Percentiles rank a stretch among this genome's conserved stretches.
These are phyloP conservation scores for Drosophila malerkotliana DNA, from an alignment of 1,140 invertebrate species.

Conservation along the genomic window DNA sequence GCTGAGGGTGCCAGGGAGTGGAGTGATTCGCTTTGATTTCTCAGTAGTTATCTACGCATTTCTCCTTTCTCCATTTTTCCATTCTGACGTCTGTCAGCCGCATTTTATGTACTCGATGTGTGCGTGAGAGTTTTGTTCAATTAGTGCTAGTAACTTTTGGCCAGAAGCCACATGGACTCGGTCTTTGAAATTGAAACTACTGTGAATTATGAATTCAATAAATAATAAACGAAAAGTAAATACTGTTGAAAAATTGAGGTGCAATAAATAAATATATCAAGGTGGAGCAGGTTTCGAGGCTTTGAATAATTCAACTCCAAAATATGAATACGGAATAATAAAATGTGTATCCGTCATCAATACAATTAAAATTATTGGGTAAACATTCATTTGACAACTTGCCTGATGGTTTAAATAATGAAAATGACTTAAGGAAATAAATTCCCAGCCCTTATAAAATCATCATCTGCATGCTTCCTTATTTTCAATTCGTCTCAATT, in stretches of 20 bases:
- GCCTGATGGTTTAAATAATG: neutral
- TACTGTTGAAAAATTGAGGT: conserved; percentile 26
- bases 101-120: conserved; percentile 55
- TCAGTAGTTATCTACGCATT: conserved; percentile 75
- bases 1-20: conserved; percentile 1
- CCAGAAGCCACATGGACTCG: conserved; percentile 69
- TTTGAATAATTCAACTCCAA: conserved; percentile 17
- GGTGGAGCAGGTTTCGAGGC: neutral
- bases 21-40: conserved; percentile 53
- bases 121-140: conserved; percentile 71
- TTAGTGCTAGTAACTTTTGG: conserved; percentile 62
- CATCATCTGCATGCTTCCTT: conserved; percentile 15
- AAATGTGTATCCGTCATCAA: neutral
- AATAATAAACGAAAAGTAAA: conserved; percentile 25
- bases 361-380: neutral
- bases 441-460: neutral
- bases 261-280: conserved; percentile 34
- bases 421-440: neutral
- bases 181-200: conserved; percentile 14
- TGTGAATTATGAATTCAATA: conserved; percentile 58
- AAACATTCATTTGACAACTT: neutral
- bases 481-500: conserved; percentile 27
- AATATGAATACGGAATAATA: conserved; percentile 10
- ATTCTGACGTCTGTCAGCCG: conserved; percentile 74
- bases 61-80: conserved; percentile 53